phyloP scores from a whole-genome alignment of 1,140 invertebrate genomes.

The Drosophila azteca region DNA sequence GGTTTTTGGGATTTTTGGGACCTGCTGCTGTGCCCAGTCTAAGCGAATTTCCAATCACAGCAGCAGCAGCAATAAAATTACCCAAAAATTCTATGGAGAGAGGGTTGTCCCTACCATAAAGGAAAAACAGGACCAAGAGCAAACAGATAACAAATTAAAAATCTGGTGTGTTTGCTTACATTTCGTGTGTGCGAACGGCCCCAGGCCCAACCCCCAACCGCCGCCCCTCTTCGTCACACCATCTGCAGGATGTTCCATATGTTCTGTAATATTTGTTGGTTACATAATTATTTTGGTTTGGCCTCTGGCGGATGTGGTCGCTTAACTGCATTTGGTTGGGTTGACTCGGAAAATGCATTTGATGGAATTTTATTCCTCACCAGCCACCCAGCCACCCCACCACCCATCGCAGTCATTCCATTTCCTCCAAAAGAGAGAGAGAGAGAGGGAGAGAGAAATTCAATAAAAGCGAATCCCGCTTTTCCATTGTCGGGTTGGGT shows the following conservation, averaged over 20 bases:
- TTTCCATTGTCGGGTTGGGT: no score
- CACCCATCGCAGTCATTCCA: no score
- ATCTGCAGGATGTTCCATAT: constrained; percentile 20
- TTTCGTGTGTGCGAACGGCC: constrained; percentile 1
- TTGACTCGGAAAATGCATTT: constrained; percentile 49
- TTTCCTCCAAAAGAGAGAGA: not conserved
- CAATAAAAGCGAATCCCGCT: constrained; percentile 36
- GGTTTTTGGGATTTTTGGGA: no score
- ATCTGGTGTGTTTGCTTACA: constrained; percentile 38
- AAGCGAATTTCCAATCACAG: constrained; percentile 40
- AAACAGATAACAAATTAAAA: constrained; percentile 54
- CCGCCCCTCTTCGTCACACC: no score
- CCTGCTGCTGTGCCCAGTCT: not conserved
- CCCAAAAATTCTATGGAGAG: not conserved
- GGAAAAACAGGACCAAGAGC: constrained; percentile 9
- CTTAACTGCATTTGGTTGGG: constrained; percentile 66
- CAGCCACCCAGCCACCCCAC: constrained; percentile 9
- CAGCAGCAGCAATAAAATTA: constrained; percentile 27
- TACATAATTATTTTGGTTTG: constrained; percentile 64
- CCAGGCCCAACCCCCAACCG: no score
- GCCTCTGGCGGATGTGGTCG: constrained; percentile 62
- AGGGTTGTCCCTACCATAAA: not conserved
- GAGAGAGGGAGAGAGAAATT: constrained; percentile 30
- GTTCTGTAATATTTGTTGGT: constrained; percentile 58
- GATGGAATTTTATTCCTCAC: constrained; percentile 66